Conservation (phyloP, 2,113 vertebrate genomes). For the Proterorhinus semilunaris region DNA sequence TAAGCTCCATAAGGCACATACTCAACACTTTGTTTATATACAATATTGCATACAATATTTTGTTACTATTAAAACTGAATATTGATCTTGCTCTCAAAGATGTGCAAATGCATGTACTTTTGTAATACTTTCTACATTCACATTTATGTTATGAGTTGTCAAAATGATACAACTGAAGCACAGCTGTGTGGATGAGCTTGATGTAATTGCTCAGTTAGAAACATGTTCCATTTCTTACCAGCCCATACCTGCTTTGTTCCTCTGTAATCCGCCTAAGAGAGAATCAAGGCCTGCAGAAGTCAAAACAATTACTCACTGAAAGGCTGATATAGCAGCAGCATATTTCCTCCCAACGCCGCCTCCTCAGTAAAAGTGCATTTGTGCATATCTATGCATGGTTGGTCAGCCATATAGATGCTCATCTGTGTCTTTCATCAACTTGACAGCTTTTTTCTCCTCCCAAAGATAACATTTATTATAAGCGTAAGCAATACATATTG, state of each 20-base stretch:
- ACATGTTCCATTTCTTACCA: neutral
- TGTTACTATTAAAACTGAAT: too few species aligned
- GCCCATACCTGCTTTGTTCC: constrained; percentile 15
- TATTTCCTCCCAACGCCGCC: constrained; percentile 44
- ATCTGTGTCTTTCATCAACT: constrained; percentile 84
- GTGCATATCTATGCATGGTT: constrained; percentile 81
- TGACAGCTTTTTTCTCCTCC: constrained; percentile 79
- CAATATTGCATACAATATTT: too few species aligned
- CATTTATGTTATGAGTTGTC: too few species aligned
- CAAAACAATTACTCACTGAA: constrained; percentile 69
- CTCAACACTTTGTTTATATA: neutral
- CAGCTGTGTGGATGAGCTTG: neutral
- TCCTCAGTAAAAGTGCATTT: constrained; percentile 70
- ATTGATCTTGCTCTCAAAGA: too few species aligned
- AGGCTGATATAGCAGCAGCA: constrained; percentile 51
- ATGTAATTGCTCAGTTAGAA: neutral
- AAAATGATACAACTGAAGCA: neutral
- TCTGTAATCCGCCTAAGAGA: constrained; percentile 18
- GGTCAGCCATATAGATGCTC: constrained; percentile 80
- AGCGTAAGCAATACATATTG: constrained; percentile 78
- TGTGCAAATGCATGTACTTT: too few species aligned
- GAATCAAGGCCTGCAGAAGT: constrained; percentile 54
- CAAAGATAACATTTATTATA: constrained; percentile 83
- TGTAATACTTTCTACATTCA: too few species aligned
- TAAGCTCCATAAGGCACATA: neutral